Percentiles rank a stretch among this genome's conserved stretches.
phyloP scores from a whole-genome alignment of 2,113 vertebrate species.

The Zeus faber region DNA sequence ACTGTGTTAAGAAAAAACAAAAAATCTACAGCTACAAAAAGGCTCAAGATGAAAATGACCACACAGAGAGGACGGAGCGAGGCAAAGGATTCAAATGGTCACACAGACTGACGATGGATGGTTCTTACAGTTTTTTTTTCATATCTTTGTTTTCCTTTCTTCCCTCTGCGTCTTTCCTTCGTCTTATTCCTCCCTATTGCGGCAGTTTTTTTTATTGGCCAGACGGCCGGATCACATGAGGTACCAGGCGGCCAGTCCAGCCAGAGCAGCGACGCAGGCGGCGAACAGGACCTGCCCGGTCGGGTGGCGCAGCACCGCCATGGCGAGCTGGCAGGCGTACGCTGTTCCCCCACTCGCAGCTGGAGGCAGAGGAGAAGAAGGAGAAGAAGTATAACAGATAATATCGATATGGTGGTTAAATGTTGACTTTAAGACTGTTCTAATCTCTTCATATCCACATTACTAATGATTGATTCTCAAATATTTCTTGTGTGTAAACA shows the following conservation, averaged over 20 bases:
- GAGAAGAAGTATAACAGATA: background rate
- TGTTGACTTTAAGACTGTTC: background rate
- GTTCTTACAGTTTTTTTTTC: too few species aligned
- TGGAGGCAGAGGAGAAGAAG: slow-evolving; percentile 31
- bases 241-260: slow-evolving; percentile 87
- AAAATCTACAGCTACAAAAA: too few species aligned
- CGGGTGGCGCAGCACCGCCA: slow-evolving; percentile 76
- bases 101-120: too few species aligned
- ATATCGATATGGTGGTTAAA: background rate
- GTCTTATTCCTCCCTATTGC: slow-evolving; percentile 2
- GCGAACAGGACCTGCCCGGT: slow-evolving; percentile 84
- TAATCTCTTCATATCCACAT: background rate
- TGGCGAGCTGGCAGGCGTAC: slow-evolving; percentile 69
- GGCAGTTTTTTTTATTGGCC: slow-evolving; percentile 18
- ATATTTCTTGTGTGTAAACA: too few species aligned
- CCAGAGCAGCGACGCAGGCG: slow-evolving; percentile 76
- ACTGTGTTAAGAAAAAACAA: too few species aligned
- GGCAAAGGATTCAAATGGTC: too few species aligned
- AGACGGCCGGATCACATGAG: slow-evolving; percentile 76
- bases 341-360: slow-evolving; percentile 68
- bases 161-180: slow-evolving; percentile 2
- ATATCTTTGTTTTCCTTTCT: too few species aligned
- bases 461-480: too few species aligned
- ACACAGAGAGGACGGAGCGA: too few species aligned
- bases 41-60: too few species aligned